These are phyloP conservation scores for Ochotona princeps DNA, from an alignment of 2,113 vertebrate genomes.

Conservation along the genomic window DNA sequence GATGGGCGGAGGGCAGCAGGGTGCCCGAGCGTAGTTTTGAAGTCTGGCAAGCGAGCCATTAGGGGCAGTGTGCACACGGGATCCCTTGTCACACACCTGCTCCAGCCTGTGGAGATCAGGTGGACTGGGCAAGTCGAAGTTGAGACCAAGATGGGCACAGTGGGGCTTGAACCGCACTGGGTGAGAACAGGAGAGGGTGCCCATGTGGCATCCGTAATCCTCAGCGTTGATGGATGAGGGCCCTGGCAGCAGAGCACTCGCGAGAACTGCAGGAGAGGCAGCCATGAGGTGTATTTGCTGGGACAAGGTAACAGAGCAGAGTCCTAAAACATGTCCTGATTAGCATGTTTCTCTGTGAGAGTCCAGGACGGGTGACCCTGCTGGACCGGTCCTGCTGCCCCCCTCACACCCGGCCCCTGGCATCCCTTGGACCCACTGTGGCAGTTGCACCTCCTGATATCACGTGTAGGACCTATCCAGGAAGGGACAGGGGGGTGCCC, in stretches of 20 bases:
- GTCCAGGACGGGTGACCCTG: background rate
- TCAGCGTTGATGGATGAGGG: no score
- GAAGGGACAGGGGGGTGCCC: background rate
- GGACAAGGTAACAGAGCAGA: background rate
- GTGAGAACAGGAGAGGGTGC: background rate
- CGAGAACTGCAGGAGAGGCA: background rate
- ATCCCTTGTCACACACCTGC: background rate
- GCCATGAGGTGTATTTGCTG: background rate
- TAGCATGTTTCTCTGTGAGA: no score
- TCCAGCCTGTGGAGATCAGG: background rate
- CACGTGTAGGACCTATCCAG: background rate
- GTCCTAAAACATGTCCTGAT: no score
- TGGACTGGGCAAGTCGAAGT: no score
- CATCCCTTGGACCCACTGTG: background rate
- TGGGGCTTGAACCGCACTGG: background rate
- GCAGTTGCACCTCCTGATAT: background rate
- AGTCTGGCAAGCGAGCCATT: background rate
- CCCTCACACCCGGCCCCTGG: background rate
- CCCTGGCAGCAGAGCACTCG: background rate
- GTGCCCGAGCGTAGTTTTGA: fast-evolving
- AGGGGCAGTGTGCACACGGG: background rate
- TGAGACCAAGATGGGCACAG: no score
- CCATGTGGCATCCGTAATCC: fast-evolving
- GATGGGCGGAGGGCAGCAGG: background rate
- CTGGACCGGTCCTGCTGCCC: background rate